These are phyloP conservation scores for Bombylius major DNA, from an alignment of 2,888 invertebrate species.

Conservation along the genomic window DNA sequence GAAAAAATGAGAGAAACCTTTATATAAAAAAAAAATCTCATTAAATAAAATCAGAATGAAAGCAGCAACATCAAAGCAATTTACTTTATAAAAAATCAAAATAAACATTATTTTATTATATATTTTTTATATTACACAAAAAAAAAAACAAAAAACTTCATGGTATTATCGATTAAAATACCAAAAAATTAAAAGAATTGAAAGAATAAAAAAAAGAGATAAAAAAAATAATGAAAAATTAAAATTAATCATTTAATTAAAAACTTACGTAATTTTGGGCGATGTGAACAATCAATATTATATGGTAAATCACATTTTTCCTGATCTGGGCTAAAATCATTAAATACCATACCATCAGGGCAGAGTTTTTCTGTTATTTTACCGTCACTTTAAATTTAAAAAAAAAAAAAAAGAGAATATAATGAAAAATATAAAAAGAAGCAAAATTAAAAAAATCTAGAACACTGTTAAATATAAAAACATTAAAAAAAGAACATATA, in stretches of 20 bases:
- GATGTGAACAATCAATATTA: slow-evolving; percentile 69
- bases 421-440: neutral
- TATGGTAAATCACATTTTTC: slow-evolving; percentile 82
- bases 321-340: slow-evolving; percentile 66
- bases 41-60: no score
- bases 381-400: slow-evolving; percentile 44
- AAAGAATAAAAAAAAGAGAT: no score
- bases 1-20: no score
- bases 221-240: no score
- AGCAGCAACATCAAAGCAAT: no score
- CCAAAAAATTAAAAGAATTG: no score
- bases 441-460: neutral
- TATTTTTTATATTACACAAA: no score
- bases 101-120: no score
- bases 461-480: slow-evolving; percentile 20
- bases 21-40: no score
- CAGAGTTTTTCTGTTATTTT: slow-evolving; percentile 65
- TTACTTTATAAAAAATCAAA: no score
- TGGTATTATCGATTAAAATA: no score
- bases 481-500: slow-evolving; percentile 5
- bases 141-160: no score
- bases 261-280: slow-evolving; percentile 67
- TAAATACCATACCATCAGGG: slow-evolving; percentile 82
- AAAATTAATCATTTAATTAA: neutral
- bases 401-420: slow-evolving; percentile 5